A percentile compares a stretch with the other conserved stretches of the same genome.
Evolutionary conservation across 2,113 vertebrate genomes (phyloP).

Genomic region (Pterophyllum scalare): DNA sequence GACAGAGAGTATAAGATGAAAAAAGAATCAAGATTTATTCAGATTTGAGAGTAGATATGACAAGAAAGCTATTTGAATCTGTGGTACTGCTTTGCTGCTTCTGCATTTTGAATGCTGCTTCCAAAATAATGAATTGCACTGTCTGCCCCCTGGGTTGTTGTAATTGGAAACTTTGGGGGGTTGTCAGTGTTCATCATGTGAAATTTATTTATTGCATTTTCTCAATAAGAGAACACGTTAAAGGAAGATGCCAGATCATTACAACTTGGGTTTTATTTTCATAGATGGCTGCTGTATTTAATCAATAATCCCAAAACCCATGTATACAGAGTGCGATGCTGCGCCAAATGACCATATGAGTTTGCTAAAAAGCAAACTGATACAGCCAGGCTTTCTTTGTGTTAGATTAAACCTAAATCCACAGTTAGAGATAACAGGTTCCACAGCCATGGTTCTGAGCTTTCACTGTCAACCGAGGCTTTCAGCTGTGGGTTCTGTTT

Average conservation of each 20-base stretch:
- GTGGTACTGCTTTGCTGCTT: constrained; percentile 33
- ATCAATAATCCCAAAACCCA: not conserved
- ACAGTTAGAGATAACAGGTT: not conserved
- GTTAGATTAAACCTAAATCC: not conserved
- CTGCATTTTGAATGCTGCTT: constrained; percentile 20
- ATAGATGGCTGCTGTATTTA: not conserved
- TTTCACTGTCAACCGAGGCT: not conserved
- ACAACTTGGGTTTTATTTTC: not conserved
- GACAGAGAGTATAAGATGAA: not conserved
- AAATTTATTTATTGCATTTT: constrained; percentile 31
- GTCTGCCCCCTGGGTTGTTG: constrained; percentile 40
- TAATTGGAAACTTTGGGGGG: constrained; percentile 59
- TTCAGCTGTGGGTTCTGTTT: not conserved
- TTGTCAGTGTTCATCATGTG: constrained; percentile 31
- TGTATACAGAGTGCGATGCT: not conserved
- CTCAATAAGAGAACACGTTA: constrained; percentile 13
- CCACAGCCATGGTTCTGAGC: not conserved
- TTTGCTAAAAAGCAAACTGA: not conserved
- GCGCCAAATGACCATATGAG: not conserved
- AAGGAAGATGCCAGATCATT: constrained; percentile 13
- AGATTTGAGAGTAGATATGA: constrained; percentile 40
- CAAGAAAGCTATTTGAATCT: constrained; percentile 41
- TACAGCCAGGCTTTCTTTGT: not conserved
- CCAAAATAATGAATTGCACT: constrained; percentile 54
- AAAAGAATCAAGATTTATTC: constrained; percentile 14